Evolutionary conservation across 1,140 invertebrate species (phyloP).

Genomic region (Solen grandis): DNA sequence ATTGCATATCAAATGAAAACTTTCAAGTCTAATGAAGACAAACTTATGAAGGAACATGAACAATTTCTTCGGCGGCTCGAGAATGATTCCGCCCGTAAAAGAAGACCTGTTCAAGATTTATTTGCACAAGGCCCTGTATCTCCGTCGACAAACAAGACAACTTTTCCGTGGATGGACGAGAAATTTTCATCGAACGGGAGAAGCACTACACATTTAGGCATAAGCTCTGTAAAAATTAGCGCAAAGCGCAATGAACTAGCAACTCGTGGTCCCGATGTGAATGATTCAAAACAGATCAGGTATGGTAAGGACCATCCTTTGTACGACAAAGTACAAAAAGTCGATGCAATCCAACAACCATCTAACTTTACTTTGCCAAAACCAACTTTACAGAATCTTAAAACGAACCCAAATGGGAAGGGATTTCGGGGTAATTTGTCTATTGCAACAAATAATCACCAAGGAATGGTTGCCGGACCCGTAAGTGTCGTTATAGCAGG

Average conservation of each 20-base stretch:
- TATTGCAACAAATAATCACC: neutral
- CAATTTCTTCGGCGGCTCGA: neutral
- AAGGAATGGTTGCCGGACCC: neutral
- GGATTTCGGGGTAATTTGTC: neutral
- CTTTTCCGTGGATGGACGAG: constrained; percentile 55
- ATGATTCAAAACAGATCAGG: neutral
- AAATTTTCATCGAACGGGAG: constrained; percentile 8
- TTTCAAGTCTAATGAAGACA: neutral
- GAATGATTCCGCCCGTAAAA: neutral
- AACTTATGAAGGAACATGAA: neutral
- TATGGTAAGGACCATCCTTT: neutral
- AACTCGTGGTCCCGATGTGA: neutral
- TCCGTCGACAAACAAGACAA: neutral
- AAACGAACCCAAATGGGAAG: constrained; percentile 18
- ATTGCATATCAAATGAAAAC: constrained; percentile 17
- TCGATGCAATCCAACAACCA: neutral
- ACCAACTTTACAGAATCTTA: neutral
- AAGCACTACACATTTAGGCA: constrained; percentile 27
- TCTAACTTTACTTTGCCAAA: constrained; percentile 4
- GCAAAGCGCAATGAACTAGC: constrained; percentile 12
- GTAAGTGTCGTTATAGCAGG: neutral
- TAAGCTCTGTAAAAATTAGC: constrained; percentile 46
- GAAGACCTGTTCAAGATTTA: neutral
- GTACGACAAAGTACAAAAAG: neutral
- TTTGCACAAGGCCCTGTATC: neutral